Conservation (phyloP, 1,140 invertebrate genomes). For the Saccostrea cuccullata region DNA sequence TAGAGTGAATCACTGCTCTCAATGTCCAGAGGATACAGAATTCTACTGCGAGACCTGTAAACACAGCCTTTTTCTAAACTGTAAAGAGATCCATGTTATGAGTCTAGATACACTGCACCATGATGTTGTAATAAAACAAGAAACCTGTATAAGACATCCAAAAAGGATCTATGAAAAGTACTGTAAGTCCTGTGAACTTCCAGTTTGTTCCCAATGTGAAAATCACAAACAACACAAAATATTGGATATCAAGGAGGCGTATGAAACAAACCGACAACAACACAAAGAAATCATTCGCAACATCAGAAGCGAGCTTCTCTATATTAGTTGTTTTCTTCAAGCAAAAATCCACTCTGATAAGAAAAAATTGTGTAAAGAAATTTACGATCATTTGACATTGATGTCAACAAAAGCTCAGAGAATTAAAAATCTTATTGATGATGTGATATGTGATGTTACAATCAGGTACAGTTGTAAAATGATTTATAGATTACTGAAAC, state of each 20-base stretch:
- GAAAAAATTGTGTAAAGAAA: background rate
- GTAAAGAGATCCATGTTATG: background rate
- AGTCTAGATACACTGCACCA: background rate
- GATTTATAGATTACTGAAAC: too few relatives aligned
- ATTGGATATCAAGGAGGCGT: background rate
- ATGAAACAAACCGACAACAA: conserved; percentile 2
- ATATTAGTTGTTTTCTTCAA: background rate
- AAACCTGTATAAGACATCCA: background rate
- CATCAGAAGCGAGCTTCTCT: background rate
- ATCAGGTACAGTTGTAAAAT: too few relatives aligned
- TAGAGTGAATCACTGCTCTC: background rate
- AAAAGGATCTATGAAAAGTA: background rate
- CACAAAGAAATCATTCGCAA: background rate
- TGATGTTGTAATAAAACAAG: background rate
- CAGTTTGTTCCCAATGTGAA: background rate
- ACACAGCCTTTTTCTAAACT: background rate
- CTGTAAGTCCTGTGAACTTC: background rate
- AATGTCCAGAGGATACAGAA: background rate
- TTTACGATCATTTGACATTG: background rate
- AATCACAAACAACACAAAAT: background rate
- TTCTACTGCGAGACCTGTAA: background rate
- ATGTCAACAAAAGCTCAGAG: conserved; percentile 16
- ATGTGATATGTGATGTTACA: background rate
- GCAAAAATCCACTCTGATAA: background rate
- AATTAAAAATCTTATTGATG: background rate